phyloP scores from a whole-genome alignment of 2,888 invertebrate genomes.

The Pseudococcus viburni region DNA sequence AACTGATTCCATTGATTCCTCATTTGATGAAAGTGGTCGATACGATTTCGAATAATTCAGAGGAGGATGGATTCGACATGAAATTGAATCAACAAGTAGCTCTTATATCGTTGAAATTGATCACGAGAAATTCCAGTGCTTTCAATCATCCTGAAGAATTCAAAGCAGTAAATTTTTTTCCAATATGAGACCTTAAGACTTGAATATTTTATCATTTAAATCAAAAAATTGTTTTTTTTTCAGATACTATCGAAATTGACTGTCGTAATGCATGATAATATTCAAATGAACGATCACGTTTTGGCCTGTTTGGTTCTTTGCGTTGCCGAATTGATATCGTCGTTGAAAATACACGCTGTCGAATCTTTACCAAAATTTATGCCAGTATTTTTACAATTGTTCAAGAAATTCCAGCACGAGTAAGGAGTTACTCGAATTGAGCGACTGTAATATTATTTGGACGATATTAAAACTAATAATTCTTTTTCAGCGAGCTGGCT shows the following conservation, averaged over 20 bases:
- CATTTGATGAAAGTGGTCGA: slow-evolving; percentile 47
- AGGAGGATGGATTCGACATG: slow-evolving; percentile 71
- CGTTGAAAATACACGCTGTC: slow-evolving; percentile 83
- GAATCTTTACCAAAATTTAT: slow-evolving; percentile 83
- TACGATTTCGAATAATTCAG: slow-evolving; percentile 38
- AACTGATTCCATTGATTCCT: slow-evolving; percentile 46
- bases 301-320: slow-evolving; percentile 83
- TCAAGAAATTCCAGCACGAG: slow-evolving; percentile 70
- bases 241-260: slow-evolving; percentile 78
- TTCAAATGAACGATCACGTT: slow-evolving; percentile 75
- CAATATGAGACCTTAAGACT: neutral
- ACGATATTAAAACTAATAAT: neutral
- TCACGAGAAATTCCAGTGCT: slow-evolving; percentile 71
- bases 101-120: slow-evolving; percentile 84
- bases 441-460: neutral
- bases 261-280: slow-evolving; percentile 76
- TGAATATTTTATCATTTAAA: too few relatives aligned
- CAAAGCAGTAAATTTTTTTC: slow-evolving; percentile 48
- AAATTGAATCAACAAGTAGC: slow-evolving; percentile 80
- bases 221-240: slow-evolving; percentile 66
- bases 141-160: slow-evolving; percentile 64
- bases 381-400: slow-evolving; percentile 80
- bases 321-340: slow-evolving; percentile 83
- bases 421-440: neutral
- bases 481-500: slow-evolving; percentile 57